A percentile compares a stretch with the other conserved stretches of the same genome.
Conservation (phyloP, 1,140 invertebrate genomes). For the Paraescarpia echinospica region DNA sequence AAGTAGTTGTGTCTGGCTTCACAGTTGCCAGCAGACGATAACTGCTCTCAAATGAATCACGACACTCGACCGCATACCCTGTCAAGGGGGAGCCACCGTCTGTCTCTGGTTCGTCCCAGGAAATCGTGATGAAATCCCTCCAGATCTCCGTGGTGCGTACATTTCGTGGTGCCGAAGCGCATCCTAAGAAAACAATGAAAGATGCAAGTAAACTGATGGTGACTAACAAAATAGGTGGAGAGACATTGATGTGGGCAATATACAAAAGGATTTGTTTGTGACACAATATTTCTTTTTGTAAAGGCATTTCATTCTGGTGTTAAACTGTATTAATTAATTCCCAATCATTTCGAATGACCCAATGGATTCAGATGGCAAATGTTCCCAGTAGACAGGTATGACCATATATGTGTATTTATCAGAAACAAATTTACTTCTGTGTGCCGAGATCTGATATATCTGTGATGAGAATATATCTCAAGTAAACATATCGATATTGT, state of each 20-base stretch:
- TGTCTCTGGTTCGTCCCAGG: constrained; percentile 74
- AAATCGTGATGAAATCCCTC: constrained; percentile 67
- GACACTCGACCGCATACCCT: constrained; percentile 26
- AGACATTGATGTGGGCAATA: neutral
- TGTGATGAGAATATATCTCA: neutral
- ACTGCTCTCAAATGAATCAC: constrained; percentile 29
- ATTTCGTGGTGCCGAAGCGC: constrained; percentile 27
- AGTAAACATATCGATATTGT: neutral
- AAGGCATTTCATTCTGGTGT: neutral
- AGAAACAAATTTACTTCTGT: neutral
- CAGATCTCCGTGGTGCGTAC: constrained; percentile 46
- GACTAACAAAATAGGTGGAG: neutral
- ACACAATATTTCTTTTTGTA: neutral
- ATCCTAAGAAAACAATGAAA: neutral
- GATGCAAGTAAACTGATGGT: neutral
- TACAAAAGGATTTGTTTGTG: neutral
- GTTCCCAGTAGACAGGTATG: neutral
- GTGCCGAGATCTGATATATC: neutral
- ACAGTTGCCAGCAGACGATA: constrained; percentile 20
- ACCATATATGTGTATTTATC: no score
- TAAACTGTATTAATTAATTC: neutral
- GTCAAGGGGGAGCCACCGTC: constrained; percentile 77
- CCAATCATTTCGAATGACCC: neutral
- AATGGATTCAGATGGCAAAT: neutral
- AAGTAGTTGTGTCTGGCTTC: neutral